phyloP scores from a whole-genome alignment of 2,797 vertebrate genomes.

The Nothura maculosa region DNA sequence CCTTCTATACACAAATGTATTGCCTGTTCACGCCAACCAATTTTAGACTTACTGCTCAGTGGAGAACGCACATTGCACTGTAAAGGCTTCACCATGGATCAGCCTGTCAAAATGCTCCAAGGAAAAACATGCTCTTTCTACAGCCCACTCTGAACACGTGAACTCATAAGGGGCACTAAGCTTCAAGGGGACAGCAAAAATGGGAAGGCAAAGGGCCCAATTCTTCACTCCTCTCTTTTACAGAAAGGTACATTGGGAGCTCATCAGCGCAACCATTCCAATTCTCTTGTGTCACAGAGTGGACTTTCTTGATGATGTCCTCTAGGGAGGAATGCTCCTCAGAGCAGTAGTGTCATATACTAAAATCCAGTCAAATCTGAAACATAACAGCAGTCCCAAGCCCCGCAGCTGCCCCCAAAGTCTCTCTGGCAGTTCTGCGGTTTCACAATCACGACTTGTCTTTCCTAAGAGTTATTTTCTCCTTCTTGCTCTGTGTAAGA shows the following conservation, averaged over 20 bases:
- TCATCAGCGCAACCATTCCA: neutral
- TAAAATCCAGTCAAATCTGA: neutral
- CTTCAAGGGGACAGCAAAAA: neutral
- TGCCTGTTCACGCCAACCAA: neutral
- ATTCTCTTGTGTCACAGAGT: neutral
- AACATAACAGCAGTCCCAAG: neutral
- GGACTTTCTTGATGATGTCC: neutral
- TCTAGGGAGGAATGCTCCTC: neutral
- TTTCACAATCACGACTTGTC: neutral
- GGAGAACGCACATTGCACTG: neutral
- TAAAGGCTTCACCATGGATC: neutral
- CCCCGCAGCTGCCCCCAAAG: neutral
- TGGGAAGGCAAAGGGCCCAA: neutral
- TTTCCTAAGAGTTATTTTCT: neutral
- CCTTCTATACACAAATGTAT: neutral
- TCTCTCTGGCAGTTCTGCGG: neutral
- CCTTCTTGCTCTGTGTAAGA: conserved; percentile 15
- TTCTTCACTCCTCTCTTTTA: neutral
- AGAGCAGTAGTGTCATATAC: neutral
- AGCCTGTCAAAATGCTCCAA: neutral
- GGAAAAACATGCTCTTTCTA: neutral
- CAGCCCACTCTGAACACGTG: neutral
- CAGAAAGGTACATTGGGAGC: neutral
- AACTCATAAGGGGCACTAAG: neutral
- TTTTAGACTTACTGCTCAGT: neutral